Evolutionary conservation across 2,888 invertebrate genomes (phyloP).

Genomic region (Baccha elongata): DNA sequence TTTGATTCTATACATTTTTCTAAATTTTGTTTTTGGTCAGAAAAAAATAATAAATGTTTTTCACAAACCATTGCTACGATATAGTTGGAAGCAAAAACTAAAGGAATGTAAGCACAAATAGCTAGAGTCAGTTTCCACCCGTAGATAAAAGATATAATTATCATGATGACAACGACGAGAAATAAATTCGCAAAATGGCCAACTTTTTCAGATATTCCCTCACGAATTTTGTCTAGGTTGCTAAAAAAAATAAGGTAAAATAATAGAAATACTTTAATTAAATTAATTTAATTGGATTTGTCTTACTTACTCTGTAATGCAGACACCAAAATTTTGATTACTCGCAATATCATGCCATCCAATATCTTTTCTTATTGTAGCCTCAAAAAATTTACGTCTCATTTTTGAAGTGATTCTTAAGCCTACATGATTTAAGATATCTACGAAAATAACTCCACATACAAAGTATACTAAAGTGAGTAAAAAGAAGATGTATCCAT

Average conservation of each 20-base stretch:
- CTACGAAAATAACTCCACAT: constrained; percentile 85
- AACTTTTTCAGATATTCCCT: constrained; percentile 92
- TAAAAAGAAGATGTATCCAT: constrained; percentile 84
- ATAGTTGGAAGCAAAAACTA: constrained; percentile 88
- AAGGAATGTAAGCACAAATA: constrained; percentile 89
- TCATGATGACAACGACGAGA: constrained; percentile 79
- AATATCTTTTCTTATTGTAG: constrained; percentile 88
- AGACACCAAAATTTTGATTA: constrained; percentile 88
- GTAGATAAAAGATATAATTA: constrained; percentile 86
- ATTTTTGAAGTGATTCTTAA: constrained; percentile 85
- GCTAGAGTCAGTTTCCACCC: constrained; percentile 93
- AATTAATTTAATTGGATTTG: too few species aligned
- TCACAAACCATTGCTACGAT: constrained; percentile 88
- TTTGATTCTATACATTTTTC: constrained; percentile 84
- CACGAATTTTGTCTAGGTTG: constrained; percentile 89
- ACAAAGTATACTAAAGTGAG: constrained; percentile 85
- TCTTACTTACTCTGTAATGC: constrained; percentile 88
- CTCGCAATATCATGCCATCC: constrained; percentile 88
- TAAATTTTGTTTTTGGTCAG: not conserved
- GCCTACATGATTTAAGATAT: constrained; percentile 86
- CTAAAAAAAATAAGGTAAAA: too few species aligned
- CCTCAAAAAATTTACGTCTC: constrained; percentile 85
- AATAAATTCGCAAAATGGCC: constrained; percentile 88
- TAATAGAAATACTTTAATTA: too few species aligned
- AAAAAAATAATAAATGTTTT: not conserved